Evolutionary conservation across 2,113 vertebrate genomes (phyloP), one percentile per base, ranked within the genome.

Genomic region (Tamias sibiricus): DNA sequence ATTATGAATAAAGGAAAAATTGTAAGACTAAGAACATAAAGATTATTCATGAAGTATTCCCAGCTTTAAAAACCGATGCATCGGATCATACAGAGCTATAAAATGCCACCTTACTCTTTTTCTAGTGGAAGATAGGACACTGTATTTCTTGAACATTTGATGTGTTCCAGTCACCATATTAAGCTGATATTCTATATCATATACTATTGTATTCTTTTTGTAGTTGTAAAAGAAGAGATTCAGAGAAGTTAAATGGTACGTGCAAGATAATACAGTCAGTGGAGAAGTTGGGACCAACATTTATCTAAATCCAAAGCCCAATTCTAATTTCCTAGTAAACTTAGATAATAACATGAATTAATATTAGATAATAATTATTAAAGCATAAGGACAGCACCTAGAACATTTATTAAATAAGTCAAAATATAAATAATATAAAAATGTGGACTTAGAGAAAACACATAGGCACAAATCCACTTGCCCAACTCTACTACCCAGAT

Each of bases 351-450:
- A 13, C 81, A 19, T 42, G 42, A 86, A 40, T 52, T 87, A 76
- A 54, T n/a, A 80, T 69, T 66, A n/a, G 30, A 93, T 82, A 94
- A 80, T 84, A 64, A 94, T 68, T 79, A 93, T 68, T 75, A 93
- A 91, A 93, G 19, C 71, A 74, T 47, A 37, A 72, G 11, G 8
- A 75, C 4, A 82, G 35, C 76, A 10, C 22, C 49, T 76, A 62
- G 19, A 3, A 83, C 1, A 13, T 66, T 49, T 74, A 20, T 88
- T 84, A 86, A 91, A 79, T 91, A 94, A 89, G 20, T 77, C 32
- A 30, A 69, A 4, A 82, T 12, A 37, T 30, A 80, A 94, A 64
- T 47, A 92, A 69, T 16, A 44, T 40, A 44, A 42, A 96, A 76
- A 92, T 8, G 35, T 90, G 62, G 57, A 71, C 17, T 83, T 88